A percentile compares a stretch with the other conserved stretches of the same genome.
These are phyloP conservation scores for Cyprinodon diabolis DNA, from an alignment of 2,797 vertebrate species.

Conservation along the genomic window DNA sequence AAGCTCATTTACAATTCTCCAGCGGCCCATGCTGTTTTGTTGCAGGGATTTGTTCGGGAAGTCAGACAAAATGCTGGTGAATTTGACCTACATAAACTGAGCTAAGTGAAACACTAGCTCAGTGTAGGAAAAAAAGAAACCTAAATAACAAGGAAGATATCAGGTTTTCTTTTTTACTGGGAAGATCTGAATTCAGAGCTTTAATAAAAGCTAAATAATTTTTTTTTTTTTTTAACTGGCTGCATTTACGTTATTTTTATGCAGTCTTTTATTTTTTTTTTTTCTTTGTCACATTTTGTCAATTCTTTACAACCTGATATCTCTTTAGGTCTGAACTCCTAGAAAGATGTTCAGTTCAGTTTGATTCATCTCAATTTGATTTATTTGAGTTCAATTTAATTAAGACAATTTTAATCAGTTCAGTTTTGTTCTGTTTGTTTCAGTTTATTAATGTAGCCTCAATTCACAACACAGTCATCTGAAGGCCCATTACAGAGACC, in stretches of 20 bases:
- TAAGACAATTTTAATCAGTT: too few species aligned
- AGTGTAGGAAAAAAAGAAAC: not conserved
- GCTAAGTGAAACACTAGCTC: conserved; percentile 16
- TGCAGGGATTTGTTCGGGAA: conserved; percentile 49
- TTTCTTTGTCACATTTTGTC: not conserved
- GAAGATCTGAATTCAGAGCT: not conserved
- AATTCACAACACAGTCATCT: too few species aligned
- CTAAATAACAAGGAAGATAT: not conserved
- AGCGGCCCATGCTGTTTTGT: conserved; percentile 58
- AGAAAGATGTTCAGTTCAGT: too few species aligned
- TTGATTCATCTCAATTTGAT: too few species aligned
- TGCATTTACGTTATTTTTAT: not conserved
- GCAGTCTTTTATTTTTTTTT: not conserved
- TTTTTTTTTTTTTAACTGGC: not conserved
- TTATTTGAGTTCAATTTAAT: too few species aligned
- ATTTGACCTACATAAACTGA: conserved; percentile 17
- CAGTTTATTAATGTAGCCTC: too few species aligned
- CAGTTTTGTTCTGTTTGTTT: too few species aligned
- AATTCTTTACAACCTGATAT: not conserved
- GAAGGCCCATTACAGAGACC: too few species aligned
- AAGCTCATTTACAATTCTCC: conserved; percentile 74
- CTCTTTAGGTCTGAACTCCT: not conserved
- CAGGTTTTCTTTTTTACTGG: not conserved
- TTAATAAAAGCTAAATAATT: not conserved
- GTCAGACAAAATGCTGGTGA: conserved; percentile 37